Conservation (phyloP, 1,140 invertebrate genomes). For the Drosophila bifasciata region DNA sequence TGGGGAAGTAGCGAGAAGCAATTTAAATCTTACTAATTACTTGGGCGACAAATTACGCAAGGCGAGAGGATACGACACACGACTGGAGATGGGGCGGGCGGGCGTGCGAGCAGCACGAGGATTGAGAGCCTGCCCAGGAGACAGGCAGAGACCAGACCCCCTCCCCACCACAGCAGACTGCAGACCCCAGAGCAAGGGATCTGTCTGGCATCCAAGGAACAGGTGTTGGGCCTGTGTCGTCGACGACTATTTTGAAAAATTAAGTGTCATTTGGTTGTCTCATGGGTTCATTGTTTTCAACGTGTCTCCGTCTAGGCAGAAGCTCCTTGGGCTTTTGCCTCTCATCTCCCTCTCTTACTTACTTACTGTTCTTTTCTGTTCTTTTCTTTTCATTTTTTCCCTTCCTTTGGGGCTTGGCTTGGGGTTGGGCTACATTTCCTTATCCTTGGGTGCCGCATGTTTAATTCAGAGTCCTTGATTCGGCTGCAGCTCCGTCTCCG, state of each 20-base stretch:
- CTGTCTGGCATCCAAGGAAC: slow-evolving; percentile 15
- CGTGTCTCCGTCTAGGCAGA: slow-evolving; percentile 25
- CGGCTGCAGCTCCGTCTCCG: slow-evolving; percentile 6
- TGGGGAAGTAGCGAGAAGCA: slow-evolving; percentile 61
- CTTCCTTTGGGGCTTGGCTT: slow-evolving; percentile 10
- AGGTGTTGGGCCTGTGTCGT: slow-evolving; percentile 40
- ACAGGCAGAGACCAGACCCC: background rate
- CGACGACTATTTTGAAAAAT: slow-evolving; percentile 72
- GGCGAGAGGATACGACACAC: slow-evolving; percentile 34
- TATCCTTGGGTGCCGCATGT: slow-evolving; percentile 43
- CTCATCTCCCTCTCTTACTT: background rate
- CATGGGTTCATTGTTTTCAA: slow-evolving; percentile 68
- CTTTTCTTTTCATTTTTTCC: background rate
- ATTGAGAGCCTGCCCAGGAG: slow-evolving; percentile 5
- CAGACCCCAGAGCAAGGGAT: slow-evolving; percentile 2
- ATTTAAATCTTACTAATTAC: slow-evolving; percentile 84
- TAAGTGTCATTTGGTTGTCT: slow-evolving; percentile 74
- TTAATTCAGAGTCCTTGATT: slow-evolving; percentile 41
- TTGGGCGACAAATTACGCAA: slow-evolving; percentile 82
- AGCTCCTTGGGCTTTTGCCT: slow-evolving; percentile 2
- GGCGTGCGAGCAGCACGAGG: background rate
- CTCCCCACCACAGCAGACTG: too few relatives aligned
- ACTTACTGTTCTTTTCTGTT: slow-evolving; percentile 4
- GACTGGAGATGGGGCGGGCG: slow-evolving; percentile 12
- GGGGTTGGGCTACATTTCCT: slow-evolving; percentile 3